Evolutionary conservation across 2,888 invertebrate genomes (phyloP).

Genomic region (Eristalis tenax): DNA sequence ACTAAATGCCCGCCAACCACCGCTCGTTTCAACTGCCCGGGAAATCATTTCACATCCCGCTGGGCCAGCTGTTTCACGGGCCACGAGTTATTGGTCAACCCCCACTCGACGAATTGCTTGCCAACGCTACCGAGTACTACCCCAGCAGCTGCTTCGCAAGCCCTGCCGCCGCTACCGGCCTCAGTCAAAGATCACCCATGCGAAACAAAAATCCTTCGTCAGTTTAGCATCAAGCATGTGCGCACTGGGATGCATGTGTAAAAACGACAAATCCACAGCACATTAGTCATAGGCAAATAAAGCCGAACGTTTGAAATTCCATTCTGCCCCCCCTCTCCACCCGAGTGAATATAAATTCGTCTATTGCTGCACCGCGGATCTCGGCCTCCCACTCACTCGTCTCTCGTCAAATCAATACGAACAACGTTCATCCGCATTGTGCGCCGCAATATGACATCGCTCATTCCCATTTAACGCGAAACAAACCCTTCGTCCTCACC

Average conservation of each 20-base stretch:
- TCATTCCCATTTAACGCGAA: slow-evolving; percentile 38
- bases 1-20: not conserved
- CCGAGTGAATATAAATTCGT: slow-evolving; percentile 17
- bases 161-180: not conserved
- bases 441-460: slow-evolving; percentile 62
- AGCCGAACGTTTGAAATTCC: not conserved
- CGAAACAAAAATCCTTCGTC: not conserved
- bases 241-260: not conserved
- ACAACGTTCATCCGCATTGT: slow-evolving; percentile 62
- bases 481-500: not conserved
- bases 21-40: not conserved
- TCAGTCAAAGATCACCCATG: not conserved
- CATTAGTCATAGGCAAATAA: slow-evolving; percentile 43
- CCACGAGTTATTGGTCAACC: not conserved
- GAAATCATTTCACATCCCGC: not conserved
- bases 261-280: slow-evolving; percentile 18
- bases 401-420: slow-evolving; percentile 59
- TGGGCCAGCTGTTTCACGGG: not conserved
- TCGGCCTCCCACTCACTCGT: too few species aligned
- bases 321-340: slow-evolving; percentile 6
- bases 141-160: not conserved
- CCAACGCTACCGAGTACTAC: not conserved
- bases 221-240: not conserved
- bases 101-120: not conserved
- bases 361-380: slow-evolving; percentile 17